A percentile compares a stretch with the other conserved stretches of the same genome.
Conservation (phyloP, 2,797 vertebrate species). For the Clarias pachynema region DNA sequence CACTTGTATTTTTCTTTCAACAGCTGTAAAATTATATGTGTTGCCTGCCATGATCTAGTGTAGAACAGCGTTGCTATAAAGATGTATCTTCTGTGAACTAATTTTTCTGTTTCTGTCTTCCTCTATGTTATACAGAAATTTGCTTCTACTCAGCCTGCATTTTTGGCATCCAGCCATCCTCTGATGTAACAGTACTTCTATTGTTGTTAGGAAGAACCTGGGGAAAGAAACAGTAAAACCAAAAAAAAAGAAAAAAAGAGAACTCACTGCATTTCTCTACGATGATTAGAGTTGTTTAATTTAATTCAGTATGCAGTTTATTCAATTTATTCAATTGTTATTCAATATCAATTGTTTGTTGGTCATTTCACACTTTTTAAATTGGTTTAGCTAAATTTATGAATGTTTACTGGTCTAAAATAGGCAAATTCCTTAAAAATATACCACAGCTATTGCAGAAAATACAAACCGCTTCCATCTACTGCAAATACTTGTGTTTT, state of each 20-base stretch:
- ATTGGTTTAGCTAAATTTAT: too few species aligned
- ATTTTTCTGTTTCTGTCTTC: constrained; percentile 45
- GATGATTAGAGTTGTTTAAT: too few species aligned
- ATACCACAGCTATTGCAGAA: too few species aligned
- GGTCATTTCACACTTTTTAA: too few species aligned
- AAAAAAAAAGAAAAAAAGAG: not conserved
- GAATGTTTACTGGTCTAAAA: too few species aligned
- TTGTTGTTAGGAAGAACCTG: not conserved
- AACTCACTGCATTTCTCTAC: not conserved
- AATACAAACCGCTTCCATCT: too few species aligned
- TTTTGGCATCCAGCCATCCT: constrained; percentile 31
- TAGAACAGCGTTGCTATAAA: constrained; percentile 31
- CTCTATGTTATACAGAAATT: constrained; percentile 55
- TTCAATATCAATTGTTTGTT: too few species aligned
- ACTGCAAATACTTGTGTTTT: too few species aligned
- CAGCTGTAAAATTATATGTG: not conserved
- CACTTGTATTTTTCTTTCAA: not conserved
- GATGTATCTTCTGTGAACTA: constrained; percentile 47
- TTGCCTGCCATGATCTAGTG: constrained; percentile 33
- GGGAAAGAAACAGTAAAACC: constrained; percentile 6
- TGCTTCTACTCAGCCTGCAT: constrained; percentile 22
- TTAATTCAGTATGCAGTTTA: too few species aligned
- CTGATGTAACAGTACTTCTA: not conserved
- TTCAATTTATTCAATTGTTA: too few species aligned
- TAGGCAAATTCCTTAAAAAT: too few species aligned